Percentiles rank a stretch among this genome's conserved stretches.
These are phyloP conservation scores for Elysia crispata DNA, from an alignment of 2,888 invertebrate genomes.

Conservation along the genomic window DNA sequence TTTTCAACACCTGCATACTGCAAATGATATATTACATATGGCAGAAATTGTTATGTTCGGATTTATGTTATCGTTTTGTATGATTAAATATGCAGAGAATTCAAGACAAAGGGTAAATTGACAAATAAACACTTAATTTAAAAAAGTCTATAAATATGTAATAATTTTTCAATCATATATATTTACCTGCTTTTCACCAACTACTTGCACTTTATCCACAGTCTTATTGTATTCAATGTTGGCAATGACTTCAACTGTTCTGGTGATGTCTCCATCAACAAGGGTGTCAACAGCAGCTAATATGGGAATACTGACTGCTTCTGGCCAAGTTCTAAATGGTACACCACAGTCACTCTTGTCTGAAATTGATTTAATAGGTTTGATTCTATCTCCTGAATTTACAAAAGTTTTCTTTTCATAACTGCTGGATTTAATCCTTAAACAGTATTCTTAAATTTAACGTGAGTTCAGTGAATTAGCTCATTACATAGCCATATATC, in stretches of 20 bases:
- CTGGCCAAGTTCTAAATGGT: constrained; percentile 45
- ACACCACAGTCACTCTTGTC: constrained; percentile 27
- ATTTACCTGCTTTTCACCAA: constrained; percentile 48
- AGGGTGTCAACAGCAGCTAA: constrained; percentile 57
- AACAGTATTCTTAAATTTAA: too few species aligned
- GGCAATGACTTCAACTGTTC: constrained; percentile 49
- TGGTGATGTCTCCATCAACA: constrained; percentile 53
- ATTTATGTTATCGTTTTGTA: too few species aligned
- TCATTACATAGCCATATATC: too few species aligned
- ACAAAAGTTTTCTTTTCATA: too few species aligned
- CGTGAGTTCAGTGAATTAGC: too few species aligned
- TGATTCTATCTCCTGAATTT: too few species aligned
- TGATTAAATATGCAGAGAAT: too few species aligned
- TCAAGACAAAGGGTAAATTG: too few species aligned
- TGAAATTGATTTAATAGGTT: constrained; percentile 5
- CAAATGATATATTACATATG: too few species aligned
- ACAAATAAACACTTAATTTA: neutral
- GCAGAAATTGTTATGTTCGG: too few species aligned
- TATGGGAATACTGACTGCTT: constrained; percentile 49
- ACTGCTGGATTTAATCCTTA: too few species aligned
- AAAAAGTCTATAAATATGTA: neutral
- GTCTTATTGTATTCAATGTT: constrained; percentile 44
- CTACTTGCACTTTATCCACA: constrained; percentile 34
- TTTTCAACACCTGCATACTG: too few species aligned
- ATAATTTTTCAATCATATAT: neutral